phyloP scores from a whole-genome alignment of 2,113 vertebrate genomes.

The Montifringilla adamsi region DNA sequence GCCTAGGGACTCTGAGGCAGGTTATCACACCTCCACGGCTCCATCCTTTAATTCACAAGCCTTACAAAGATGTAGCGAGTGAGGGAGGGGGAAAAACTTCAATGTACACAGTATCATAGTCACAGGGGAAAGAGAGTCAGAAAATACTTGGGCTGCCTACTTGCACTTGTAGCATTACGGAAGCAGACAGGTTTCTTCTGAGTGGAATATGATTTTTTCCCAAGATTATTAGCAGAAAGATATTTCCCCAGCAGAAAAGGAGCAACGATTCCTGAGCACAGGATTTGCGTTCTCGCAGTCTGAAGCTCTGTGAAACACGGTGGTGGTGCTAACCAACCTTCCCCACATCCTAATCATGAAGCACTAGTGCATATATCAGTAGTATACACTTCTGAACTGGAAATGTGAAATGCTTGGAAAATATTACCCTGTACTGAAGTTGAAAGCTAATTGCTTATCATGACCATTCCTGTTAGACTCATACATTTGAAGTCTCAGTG shows the following conservation, averaged over 20 bases:
- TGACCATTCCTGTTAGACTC: background rate
- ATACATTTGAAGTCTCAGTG: background rate
- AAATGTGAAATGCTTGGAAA: background rate
- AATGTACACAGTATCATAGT: background rate
- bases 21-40: background rate
- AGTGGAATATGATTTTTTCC: background rate
- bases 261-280: background rate
- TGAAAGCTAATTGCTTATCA: background rate
- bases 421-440: background rate
- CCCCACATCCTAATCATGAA: background rate
- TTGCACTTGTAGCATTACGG: conserved; percentile 15
- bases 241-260: background rate
- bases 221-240: background rate
- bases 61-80: background rate
- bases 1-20: conserved; percentile 10
- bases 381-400: background rate
- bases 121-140: background rate
- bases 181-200: background rate
- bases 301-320: background rate
- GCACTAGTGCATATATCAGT: background rate
- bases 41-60: conserved; percentile 42
- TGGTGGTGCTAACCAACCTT: background rate
- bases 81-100: background rate
- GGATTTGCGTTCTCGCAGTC: background rate
- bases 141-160: background rate